Conservation (phyloP, 2,888 invertebrate genomes). For the Eugnorisma glareosa region DNA sequence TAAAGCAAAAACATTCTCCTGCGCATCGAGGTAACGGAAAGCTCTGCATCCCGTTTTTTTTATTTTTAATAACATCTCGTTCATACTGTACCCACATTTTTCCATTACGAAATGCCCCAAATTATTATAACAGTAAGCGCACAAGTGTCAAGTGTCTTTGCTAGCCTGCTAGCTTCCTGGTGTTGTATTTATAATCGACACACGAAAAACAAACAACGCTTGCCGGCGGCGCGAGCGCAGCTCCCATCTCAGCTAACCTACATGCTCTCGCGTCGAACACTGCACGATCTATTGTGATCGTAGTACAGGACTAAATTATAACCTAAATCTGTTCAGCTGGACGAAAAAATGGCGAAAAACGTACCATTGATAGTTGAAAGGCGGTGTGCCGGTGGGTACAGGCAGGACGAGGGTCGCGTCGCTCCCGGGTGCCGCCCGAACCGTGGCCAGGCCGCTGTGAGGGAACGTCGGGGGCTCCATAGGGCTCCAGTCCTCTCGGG, state of each 20-base stretch:
- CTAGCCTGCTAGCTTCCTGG: constrained; percentile 84
- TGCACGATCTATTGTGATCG: constrained; percentile 65
- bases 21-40: constrained; percentile 32
- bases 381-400: constrained; percentile 82
- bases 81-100: constrained; percentile 57
- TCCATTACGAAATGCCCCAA: constrained; percentile 66
- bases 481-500: constrained; percentile 85
- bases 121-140: constrained; percentile 69
- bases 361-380: constrained; percentile 85
- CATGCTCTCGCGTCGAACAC: constrained; percentile 56
- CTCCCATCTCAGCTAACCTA: constrained; percentile 56
- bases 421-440: constrained; percentile 83
- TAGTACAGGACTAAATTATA: constrained; percentile 62
- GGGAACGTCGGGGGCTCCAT: constrained; percentile 87
- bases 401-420: constrained; percentile 78
- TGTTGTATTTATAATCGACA: constrained; percentile 88
- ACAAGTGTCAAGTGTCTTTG: constrained; percentile 78
- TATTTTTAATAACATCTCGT: constrained; percentile 60
- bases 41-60: constrained; percentile 51
- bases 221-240: constrained; percentile 72
- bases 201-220: constrained; percentile 88
- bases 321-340: constrained; percentile 62
- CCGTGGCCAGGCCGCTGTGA: constrained; percentile 75
- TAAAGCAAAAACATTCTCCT: constrained; percentile 40
- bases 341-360: constrained; percentile 69